Percentiles rank a stretch among this genome's conserved stretches.
Evolutionary conservation across 2,888 invertebrate species (phyloP).

Genomic region (Thereva nobilitata): DNA sequence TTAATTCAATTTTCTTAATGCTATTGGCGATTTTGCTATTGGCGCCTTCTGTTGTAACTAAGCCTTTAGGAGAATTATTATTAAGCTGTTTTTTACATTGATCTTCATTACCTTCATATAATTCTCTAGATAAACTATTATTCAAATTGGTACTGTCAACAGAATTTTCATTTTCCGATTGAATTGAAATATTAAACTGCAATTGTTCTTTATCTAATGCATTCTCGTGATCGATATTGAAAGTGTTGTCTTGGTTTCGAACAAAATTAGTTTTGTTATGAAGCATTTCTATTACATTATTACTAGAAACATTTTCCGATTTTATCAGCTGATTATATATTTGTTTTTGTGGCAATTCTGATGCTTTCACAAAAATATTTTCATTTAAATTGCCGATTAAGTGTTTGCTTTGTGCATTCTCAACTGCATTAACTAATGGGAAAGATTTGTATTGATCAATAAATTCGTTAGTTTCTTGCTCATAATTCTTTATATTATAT

Average conservation of each 20-base stretch:
- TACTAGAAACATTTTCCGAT: conserved; percentile 43
- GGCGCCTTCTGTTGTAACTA: conserved; percentile 71
- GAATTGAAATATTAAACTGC: conserved; percentile 44
- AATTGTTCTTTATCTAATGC: conserved; percentile 44
- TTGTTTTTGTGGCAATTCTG: conserved; percentile 48
- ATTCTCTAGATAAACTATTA: conserved; percentile 56
- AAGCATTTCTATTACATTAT: conserved; percentile 52
- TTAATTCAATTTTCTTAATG: conserved; percentile 86
- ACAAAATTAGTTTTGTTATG: conserved; percentile 4
- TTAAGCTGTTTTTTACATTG: conserved; percentile 66
- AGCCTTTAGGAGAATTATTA: conserved; percentile 76
- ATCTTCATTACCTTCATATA: conserved; percentile 64
- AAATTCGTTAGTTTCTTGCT: conserved; percentile 44
- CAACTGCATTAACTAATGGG: conserved; percentile 56
- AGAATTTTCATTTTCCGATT: conserved; percentile 8
- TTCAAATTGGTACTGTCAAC: conserved; percentile 48
- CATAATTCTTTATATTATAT: conserved; percentile 9
- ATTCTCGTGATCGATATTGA: conserved; percentile 34
- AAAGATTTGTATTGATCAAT: conserved; percentile 52
- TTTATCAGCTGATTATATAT: conserved; percentile 33
- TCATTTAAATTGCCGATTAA: conserved; percentile 53
- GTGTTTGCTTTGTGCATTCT: conserved; percentile 49
- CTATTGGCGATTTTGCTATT: conserved; percentile 82
- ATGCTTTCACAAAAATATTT: conserved; percentile 57
- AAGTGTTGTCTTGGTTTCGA: conserved; percentile 32